Evolutionary conservation across 2,888 invertebrate genomes (phyloP), one percentile per base, ranked within the genome.

Genomic region (Punctoribates punctum): DNA sequence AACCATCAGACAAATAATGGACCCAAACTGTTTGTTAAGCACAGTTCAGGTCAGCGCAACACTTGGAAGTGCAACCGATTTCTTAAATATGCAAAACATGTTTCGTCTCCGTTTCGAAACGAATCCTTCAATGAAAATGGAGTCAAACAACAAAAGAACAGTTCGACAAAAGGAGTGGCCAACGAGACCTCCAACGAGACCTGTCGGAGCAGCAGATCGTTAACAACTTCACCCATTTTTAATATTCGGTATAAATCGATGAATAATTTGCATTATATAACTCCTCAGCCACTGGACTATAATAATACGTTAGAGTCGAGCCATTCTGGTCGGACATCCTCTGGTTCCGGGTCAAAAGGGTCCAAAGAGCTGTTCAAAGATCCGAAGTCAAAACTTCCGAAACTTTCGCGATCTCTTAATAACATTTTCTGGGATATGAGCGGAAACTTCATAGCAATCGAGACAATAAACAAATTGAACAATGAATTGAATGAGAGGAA

Each of bases 301-400:
- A 85, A 90, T 54, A 90, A 91, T 82, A 93, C 93, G n/a, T 86
- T 94, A 79, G 92, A 93, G 83, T 94, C 93, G 51, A 93, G 93
- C 83, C 91, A 93, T 85, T 93, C 93, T 34, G 93, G 93, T 0
- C 87, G 92, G 75, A 92, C 60, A 8, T 93, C 93, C 15, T 92
- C 92, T 1, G 93, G 93, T 84, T 93, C 93, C n/a, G n/a, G n/a
- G n/a, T n/a, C n/a, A n/a, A n/a, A n/a, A 5, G 89, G 88, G 0
- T 88, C 89, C 70, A 92, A 79, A 74, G 77, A 78, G 51, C 54
- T 62, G 29, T 65, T 76, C 27, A 81, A 82, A 73, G 75, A 65
- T 25, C 73, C 74, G n/a, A 79, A 78, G 73, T 72, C 54, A 73
- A 73, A 75, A 67, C 91, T 90, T 74, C 88, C 92, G 81, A 90